Percentiles rank a stretch among this genome's conserved stretches.
phyloP scores from a whole-genome alignment of 30 jellyfish, hydroid and myxozoan genomes.

The Turritopsis rubra region DNA sequence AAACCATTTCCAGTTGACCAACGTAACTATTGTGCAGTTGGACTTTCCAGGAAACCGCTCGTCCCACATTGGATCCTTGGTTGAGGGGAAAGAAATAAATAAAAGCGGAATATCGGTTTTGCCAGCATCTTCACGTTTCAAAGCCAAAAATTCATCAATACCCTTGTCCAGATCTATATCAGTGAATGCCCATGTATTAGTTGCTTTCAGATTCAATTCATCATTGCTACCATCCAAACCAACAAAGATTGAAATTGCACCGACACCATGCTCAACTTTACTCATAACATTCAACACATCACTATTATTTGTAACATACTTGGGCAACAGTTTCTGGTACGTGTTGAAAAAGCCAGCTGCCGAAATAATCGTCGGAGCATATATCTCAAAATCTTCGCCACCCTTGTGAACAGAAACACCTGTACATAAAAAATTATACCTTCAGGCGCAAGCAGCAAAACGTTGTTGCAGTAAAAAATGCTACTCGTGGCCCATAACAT shows the following conservation, averaged over 20 bases:
- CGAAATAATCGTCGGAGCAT: constrained; percentile 78
- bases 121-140: constrained; percentile 56
- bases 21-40: constrained; percentile 81
- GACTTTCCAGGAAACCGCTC: constrained; percentile 84
- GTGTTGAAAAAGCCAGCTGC: constrained; percentile 84
- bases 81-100: constrained; percentile 88
- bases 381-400: constrained; percentile 51
- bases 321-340: constrained; percentile 49
- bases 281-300: constrained; percentile 36
- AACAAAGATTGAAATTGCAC: constrained; percentile 65
- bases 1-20: constrained; percentile 86
- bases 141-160: constrained; percentile 38
- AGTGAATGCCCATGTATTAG: constrained; percentile 80
- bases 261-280: constrained; percentile 59
- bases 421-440: background rate
- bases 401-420: constrained; percentile 82
- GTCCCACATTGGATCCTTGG: constrained; percentile 95
- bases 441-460: too few species aligned
- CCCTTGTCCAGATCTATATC: constrained; percentile 44
- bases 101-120: constrained; percentile 74
- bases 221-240: constrained; percentile 85
- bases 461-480: too few species aligned
- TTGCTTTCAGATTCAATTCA: constrained; percentile 59
- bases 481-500: too few species aligned
- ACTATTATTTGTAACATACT: constrained; percentile 15